Evolutionary conservation across 2,113 vertebrate genomes (phyloP).

Genomic region (Spermophilus dauricus): DNA sequence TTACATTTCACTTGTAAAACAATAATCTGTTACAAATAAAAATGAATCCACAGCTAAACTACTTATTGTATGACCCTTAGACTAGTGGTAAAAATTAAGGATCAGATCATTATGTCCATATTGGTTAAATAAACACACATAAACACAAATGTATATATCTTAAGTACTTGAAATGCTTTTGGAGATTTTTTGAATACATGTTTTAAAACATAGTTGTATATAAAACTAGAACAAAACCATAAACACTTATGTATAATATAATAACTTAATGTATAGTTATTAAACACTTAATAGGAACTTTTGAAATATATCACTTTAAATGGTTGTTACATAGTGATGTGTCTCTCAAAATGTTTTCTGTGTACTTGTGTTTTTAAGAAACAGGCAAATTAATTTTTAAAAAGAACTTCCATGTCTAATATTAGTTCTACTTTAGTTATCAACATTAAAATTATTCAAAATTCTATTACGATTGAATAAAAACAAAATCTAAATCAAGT

Average conservation of each 20-base stretch:
- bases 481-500: slow-evolving; percentile 22
- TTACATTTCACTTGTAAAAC: slow-evolving; percentile 2
- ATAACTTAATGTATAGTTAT: not conserved
- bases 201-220: not conserved
- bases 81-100: not conserved
- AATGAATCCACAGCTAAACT: slow-evolving; percentile 44
- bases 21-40: slow-evolving; percentile 31
- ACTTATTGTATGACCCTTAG: not conserved
- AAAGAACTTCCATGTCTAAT: slow-evolving; percentile 42
- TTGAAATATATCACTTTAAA: slow-evolving; percentile 17
- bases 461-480: slow-evolving; percentile 22
- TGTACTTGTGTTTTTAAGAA: not conserved
- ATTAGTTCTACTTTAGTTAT: slow-evolving; percentile 21
- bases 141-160: not conserved
- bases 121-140: not conserved
- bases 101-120: slow-evolving; percentile 20
- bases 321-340: not conserved
- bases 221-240: not conserved
- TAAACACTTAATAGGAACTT: slow-evolving; percentile 5
- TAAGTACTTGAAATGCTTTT: not conserved
- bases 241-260: not conserved
- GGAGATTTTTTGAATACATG: not conserved
- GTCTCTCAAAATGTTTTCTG: not conserved
- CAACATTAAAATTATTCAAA: slow-evolving; percentile 29
- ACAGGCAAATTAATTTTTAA: not conserved